phyloP scores from a whole-genome alignment of 2,113 vertebrate species.

The human (Homo sapiens) region GRCh38 chrX:118292501-118293000 shows the following conservation, averaged over 20 bases:
- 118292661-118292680: neutral
- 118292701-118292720: neutral
- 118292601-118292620: neutral
- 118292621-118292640: neutral
- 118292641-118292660: neutral
- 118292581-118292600: neutral
- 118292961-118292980: neutral
- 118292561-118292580: neutral
- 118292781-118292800: neutral
- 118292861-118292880: neutral
- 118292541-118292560: neutral
- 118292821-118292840: neutral
- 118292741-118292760: neutral
- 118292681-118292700: neutral
- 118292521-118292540: neutral
- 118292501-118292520: too few relatives aligned
- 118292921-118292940: neutral
- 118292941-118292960: neutral
- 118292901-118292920: neutral
- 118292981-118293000: neutral
- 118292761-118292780: neutral
- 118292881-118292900: conserved; percentile 7
- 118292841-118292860: neutral
- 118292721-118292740: neutral
- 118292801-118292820: neutral